A percentile compares a stretch with the other conserved stretches of the same genome.
These are phyloP conservation scores for Trochalopteron elliotii DNA, from an alignment of 2,113 vertebrate genomes.

Conservation along the genomic window DNA sequence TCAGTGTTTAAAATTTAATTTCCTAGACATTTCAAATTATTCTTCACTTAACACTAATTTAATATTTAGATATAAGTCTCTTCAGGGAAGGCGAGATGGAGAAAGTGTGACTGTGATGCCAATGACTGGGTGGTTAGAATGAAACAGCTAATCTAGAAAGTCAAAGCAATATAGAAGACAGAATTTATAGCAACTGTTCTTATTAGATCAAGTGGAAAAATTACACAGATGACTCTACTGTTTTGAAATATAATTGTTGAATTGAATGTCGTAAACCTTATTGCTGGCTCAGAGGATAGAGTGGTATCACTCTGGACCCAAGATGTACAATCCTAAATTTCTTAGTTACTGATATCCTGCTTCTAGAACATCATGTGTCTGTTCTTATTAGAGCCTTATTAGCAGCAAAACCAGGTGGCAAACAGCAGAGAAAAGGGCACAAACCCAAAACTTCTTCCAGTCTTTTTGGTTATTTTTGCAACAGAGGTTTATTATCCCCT, in stretches of 20 bases:
- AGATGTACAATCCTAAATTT: not conserved
- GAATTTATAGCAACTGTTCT: not conserved
- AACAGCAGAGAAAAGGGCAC: not conserved
- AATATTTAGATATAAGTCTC: not conserved
- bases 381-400: not conserved
- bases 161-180: not conserved
- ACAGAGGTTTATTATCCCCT: not conserved
- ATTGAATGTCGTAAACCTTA: not conserved
- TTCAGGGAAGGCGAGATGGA: not conserved
- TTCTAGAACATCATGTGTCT: not conserved
- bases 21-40: slow-evolving; percentile 22
- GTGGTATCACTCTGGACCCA: not conserved
- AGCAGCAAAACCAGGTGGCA: not conserved
- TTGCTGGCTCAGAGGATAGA: not conserved
- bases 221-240: not conserved
- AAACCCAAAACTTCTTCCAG: not conserved
- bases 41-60: slow-evolving; percentile 17
- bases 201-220: not conserved
- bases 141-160: not conserved
- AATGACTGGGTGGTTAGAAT: not conserved
- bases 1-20: slow-evolving; percentile 22
- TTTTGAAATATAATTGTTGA: not conserved
- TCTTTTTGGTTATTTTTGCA: not conserved
- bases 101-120: not conserved
- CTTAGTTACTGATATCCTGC: not conserved